Evolutionary conservation across 2,797 vertebrate species (phyloP), one percentile per base, ranked within the genome.

Genomic region (Ctenochaetus hawaiiensis): DNA sequence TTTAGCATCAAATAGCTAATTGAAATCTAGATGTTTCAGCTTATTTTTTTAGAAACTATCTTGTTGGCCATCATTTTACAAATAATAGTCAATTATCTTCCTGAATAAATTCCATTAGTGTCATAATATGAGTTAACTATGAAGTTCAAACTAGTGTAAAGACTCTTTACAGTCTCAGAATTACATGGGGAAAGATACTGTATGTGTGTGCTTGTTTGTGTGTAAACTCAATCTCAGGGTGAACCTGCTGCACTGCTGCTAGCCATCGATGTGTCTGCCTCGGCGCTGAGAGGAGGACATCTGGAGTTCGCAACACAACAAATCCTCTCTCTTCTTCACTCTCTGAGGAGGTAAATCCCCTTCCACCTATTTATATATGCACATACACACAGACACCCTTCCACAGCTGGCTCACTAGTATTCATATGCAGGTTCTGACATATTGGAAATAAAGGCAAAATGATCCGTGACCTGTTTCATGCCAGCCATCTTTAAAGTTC

Each of bases 241-340:
- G 91, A 93, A 59, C 60, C 92, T 47, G 91, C 94, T 22, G 94
- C 80, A 0, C 88, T 96, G 80, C 89, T 96, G 20, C 66, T 96
- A 13, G 95, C 95, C 26, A 67, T 96, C 17, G 95, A 96, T 44
- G 94, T 96, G 41, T 96, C 94, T 0, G 57, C 82, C 1, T 63
- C 87, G 16, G 93, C 96, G 0, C 78, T 95, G 52, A 89, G 87
- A 89, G 91, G 84, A 58, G 94, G 95, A 66, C 87, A 95, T 60
- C 79, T 96, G 79, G 90, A 92, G 34, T 92, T 93, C 3, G 84
- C 94, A 58, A 93, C 93, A 8, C 90, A 93, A 66, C 91, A 96
- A 62, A 87, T 96, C 44, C 91, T 85, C 53, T 22, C 78, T 10
- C 70, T 95, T 41, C 90, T 96, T 22, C 22, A 47, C 22, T 90